Conservation (phyloP, 2,888 invertebrate genomes). For the Heteromurus nitidus region DNA sequence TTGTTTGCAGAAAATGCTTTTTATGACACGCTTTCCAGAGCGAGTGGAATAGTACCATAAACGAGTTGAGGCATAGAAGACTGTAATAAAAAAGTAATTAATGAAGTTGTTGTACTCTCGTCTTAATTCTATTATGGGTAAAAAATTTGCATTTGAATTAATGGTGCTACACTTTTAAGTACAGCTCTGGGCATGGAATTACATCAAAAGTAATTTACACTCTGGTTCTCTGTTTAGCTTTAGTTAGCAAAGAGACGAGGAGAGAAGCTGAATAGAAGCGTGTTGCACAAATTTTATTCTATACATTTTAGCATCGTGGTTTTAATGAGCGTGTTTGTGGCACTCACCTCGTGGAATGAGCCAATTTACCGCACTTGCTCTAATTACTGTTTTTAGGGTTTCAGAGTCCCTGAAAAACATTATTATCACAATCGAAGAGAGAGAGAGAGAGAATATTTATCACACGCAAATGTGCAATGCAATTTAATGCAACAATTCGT, state of each 20-base stretch:
- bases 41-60: background rate
- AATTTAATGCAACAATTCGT: background rate
- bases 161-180: no score
- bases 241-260: background rate
- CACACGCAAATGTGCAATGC: no score
- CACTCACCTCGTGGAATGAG: conserved; percentile 6
- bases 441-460: no score
- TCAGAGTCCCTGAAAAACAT: background rate
- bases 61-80: background rate
- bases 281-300: background rate
- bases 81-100: background rate
- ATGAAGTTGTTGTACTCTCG: background rate
- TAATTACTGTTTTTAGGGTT: conserved; percentile 37
- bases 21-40: background rate
- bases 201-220: background rate
- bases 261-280: background rate
- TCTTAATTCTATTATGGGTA: background rate
- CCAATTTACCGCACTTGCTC: conserved; percentile 37
- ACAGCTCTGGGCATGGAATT: no score
- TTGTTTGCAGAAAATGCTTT: no score
- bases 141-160: background rate
- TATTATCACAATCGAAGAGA: no score
- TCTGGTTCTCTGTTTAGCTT: background rate
- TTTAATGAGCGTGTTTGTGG: background rate
- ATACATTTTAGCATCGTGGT: no score